phyloP scores from a whole-genome alignment of 2,797 vertebrate genomes.

The Nannoperca obscura region DNA sequence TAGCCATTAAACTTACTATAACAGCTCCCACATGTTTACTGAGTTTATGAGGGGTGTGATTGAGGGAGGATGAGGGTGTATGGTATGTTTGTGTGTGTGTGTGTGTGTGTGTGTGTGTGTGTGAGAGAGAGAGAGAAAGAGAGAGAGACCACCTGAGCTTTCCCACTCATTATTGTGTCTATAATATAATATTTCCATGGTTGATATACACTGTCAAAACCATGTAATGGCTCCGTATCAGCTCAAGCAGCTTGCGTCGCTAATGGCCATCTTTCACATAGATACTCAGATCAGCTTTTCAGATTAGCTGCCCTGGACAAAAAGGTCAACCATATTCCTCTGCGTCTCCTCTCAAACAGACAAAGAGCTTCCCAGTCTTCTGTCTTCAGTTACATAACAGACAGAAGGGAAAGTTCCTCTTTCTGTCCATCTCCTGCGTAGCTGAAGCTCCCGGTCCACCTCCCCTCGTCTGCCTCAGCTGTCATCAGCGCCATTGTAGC shows the following conservation, averaged over 20 bases:
- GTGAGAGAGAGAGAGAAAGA: not conserved
- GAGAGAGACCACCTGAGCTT: constrained; percentile 48
- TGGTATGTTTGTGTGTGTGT: constrained; percentile 25
- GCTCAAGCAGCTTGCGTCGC: constrained; percentile 22
- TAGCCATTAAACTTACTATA: constrained; percentile 85
- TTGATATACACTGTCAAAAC: constrained; percentile 36
- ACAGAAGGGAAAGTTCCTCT: constrained; percentile 68
- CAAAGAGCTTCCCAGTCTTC: constrained; percentile 65
- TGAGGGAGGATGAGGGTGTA: constrained; percentile 71
- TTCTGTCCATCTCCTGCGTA: constrained; percentile 61
- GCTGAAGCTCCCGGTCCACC: constrained; percentile 38
- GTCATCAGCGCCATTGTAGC: constrained; percentile 81
- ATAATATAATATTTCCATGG: constrained; percentile 41
- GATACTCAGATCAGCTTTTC: constrained; percentile 66
- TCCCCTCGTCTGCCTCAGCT: constrained; percentile 66
- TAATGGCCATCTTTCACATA: constrained; percentile 72
- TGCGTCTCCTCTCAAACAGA: constrained; percentile 60
- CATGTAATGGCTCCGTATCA: constrained; percentile 22
- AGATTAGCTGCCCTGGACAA: constrained; percentile 68
- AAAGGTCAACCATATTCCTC: constrained; percentile 68
- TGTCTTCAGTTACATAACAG: constrained; percentile 73
- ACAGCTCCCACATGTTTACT: constrained; percentile 87
- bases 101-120: constrained; percentile 7
- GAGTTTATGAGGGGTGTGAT: constrained; percentile 84
- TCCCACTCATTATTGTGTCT: constrained; percentile 47